Evolutionary conservation across 2,113 vertebrate species (phyloP).

Genomic region (Micronycteris hirsuta): DNA sequence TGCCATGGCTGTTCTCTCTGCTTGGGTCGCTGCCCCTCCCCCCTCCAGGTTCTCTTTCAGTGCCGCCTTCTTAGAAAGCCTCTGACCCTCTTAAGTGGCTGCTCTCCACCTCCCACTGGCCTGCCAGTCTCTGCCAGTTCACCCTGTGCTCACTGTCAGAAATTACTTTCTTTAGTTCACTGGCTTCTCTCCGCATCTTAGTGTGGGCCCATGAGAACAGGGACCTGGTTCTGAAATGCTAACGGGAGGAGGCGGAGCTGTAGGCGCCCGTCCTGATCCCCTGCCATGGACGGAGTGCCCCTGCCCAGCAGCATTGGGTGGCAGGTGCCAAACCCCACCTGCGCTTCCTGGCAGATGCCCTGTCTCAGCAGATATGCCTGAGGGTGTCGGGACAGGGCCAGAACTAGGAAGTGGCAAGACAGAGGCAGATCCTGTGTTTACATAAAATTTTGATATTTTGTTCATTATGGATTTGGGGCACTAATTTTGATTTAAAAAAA

Average conservation of each 20-base stretch:
- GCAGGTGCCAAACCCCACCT: neutral
- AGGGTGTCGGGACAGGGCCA: accelerated
- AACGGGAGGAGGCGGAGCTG: neutral
- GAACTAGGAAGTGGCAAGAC: neutral
- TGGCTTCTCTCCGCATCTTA: neutral
- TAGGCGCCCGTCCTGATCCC: neutral
- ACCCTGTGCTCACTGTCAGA: neutral
- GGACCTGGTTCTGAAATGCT: neutral
- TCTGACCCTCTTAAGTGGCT: no score
- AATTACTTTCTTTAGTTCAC: neutral
- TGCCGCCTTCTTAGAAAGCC: neutral
- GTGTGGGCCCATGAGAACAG: neutral
- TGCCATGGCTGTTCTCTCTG: neutral
- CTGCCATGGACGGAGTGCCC: accelerated
- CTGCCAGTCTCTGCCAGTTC: neutral
- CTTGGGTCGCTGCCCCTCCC: neutral
- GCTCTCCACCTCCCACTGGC: neutral
- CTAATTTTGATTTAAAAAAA: neutral
- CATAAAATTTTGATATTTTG: neutral
- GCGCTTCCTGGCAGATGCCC: neutral
- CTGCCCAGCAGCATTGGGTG: neutral
- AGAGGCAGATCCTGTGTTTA: neutral
- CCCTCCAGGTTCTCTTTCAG: neutral
- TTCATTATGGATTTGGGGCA: neutral
- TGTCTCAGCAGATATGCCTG: neutral